Conservation (phyloP, 2,888 invertebrate genomes). For the Drosophila falleni region DNA sequence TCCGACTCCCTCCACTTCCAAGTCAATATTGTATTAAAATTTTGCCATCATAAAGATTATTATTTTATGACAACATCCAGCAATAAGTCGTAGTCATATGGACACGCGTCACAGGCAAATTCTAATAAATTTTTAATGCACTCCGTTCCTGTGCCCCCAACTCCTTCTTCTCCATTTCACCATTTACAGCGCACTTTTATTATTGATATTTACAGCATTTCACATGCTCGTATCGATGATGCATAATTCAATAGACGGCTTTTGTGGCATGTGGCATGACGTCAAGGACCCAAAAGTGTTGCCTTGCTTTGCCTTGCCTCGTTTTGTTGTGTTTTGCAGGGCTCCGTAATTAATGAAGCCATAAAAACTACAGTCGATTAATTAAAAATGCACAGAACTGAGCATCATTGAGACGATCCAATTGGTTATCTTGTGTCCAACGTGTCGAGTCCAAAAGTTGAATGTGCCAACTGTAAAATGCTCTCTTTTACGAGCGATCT, state of each 20-base stretch:
- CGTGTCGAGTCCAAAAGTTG: constrained; percentile 49
- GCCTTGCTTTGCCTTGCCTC: no score
- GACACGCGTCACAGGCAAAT: constrained; percentile 79
- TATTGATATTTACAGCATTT: constrained; percentile 79
- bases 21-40: constrained; percentile 77
- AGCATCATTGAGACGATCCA: constrained; percentile 22
- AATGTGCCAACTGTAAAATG: constrained; percentile 77
- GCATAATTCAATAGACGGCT: constrained; percentile 70
- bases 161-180: constrained; percentile 4
- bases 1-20: not conserved
- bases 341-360: constrained; percentile 83
- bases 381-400: constrained; percentile 81
- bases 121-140: constrained; percentile 83
- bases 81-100: constrained; percentile 53
- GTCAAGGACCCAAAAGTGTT: constrained; percentile 68
- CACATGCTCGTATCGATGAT: constrained; percentile 62
- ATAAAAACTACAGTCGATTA: constrained; percentile 84
- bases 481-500: constrained; percentile 78
- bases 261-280: constrained; percentile 66
- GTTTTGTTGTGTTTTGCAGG: constrained; percentile 13
- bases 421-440: constrained; percentile 45
- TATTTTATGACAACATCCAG: constrained; percentile 77
- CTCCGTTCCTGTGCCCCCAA: constrained; percentile 47
- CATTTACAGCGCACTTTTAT: constrained; percentile 76
- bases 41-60: constrained; percentile 83